phyloP scores from a whole-genome alignment of 1,140 invertebrate genomes.

The Orchesella cincta region DNA sequence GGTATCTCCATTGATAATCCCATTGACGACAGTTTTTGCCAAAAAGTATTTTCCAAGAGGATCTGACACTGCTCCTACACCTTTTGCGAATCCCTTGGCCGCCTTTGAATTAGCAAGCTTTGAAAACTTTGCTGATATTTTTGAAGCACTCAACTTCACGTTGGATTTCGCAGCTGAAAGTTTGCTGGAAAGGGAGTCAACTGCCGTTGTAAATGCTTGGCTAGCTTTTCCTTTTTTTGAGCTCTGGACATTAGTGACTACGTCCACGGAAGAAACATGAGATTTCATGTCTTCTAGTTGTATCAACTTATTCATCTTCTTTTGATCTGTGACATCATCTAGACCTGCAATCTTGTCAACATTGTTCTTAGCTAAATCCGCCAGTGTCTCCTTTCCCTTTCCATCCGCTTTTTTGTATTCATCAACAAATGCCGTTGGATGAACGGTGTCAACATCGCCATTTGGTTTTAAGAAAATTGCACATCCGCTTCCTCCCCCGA shows the following conservation, averaged over 20 bases:
- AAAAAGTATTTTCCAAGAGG: neutral
- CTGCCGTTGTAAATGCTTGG: neutral
- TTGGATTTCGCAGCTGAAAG: neutral
- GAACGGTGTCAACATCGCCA: neutral
- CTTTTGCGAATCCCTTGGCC: neutral
- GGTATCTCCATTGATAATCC: neutral
- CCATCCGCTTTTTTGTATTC: neutral
- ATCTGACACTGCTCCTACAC: neutral
- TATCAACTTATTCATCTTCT: neutral
- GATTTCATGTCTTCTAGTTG: neutral
- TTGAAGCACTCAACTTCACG: neutral
- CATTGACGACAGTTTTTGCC: neutral
- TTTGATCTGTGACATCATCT: neutral
- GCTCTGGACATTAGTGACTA: neutral
- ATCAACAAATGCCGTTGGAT: neutral
- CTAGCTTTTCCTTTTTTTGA: neutral
- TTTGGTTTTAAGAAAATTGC: neutral
- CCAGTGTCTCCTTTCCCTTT: neutral
- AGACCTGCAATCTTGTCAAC: neutral
- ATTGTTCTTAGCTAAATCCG: neutral
- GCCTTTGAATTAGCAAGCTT: neutral
- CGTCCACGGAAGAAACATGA: neutral
- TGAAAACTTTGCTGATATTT: neutral
- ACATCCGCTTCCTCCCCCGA: neutral
- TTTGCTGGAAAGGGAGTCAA: neutral